Conservation (phyloP, 2,797 vertebrate genomes). For the Buceros bicornis region DNA sequence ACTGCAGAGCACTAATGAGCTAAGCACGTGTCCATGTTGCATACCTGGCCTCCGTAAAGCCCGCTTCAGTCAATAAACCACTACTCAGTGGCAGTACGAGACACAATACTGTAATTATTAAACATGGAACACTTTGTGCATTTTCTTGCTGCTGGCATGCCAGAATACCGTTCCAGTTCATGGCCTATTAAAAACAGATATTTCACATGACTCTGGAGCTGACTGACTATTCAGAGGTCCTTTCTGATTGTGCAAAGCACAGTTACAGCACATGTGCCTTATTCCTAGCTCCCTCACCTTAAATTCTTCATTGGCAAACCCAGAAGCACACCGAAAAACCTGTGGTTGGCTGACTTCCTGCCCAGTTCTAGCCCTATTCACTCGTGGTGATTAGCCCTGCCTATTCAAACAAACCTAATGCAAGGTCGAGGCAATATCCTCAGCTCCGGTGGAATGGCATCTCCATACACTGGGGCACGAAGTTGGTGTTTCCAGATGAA, state of each 20-base stretch:
- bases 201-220: constrained; percentile 45
- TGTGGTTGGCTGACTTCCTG: background rate
- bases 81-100: constrained; percentile 5
- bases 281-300: background rate
- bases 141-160: background rate
- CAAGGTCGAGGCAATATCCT: background rate
- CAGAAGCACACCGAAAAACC: background rate
- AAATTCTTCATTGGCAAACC: background rate
- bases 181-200: constrained; percentile 60
- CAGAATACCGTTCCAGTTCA: constrained; percentile 65
- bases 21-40: background rate
- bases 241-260: background rate
- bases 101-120: constrained; percentile 65
- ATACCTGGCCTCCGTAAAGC: constrained; percentile 42
- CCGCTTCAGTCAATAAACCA: constrained; percentile 42
- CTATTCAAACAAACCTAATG: background rate
- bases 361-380: background rate
- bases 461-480: background rate
- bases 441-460: background rate
- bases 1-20: constrained; percentile 28
- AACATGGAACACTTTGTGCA: constrained; percentile 51
- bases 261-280: background rate
- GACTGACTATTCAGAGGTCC: background rate
- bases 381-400: background rate
- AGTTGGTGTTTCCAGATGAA: background rate